Conservation (phyloP, 2,113 vertebrate species). For the Hemicordylus capensis region DNA sequence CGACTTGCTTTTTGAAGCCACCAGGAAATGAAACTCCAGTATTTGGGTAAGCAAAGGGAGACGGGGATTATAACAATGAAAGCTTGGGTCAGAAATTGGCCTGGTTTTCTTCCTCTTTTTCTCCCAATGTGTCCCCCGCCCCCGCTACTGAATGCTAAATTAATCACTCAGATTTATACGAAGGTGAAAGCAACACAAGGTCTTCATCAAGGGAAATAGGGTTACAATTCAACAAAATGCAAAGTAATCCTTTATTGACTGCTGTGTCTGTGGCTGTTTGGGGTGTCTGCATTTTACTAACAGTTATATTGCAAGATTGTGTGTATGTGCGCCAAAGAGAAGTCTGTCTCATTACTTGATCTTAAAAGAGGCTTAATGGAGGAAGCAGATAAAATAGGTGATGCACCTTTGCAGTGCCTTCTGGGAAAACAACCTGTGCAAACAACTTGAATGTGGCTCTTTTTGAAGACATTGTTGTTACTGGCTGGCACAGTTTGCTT, state of each 20-base stretch:
- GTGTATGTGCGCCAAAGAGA: slow-evolving; percentile 62
- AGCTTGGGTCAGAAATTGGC: slow-evolving; percentile 53
- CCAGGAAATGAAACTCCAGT: neutral
- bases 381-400: slow-evolving; percentile 39
- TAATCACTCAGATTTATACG: slow-evolving; percentile 70
- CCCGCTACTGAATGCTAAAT: slow-evolving; percentile 55
- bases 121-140: neutral
- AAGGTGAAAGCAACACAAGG: slow-evolving; percentile 52
- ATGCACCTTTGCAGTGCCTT: slow-evolving; percentile 33
- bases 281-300: slow-evolving; percentile 65
- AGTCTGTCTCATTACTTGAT: slow-evolving; percentile 46
- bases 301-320: slow-evolving; percentile 45
- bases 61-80: slow-evolving; percentile 14
- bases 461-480: slow-evolving; percentile 85
- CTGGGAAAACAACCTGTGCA: slow-evolving; percentile 57
- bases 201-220: slow-evolving; percentile 62
- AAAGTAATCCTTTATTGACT: slow-evolving; percentile 66
- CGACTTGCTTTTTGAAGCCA: slow-evolving; percentile 29
- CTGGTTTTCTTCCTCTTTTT: slow-evolving; percentile 44
- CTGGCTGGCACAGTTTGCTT: slow-evolving; percentile 75
- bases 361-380: slow-evolving; percentile 40
- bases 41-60: neutral
- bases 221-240: slow-evolving; percentile 65
- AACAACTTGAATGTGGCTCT: slow-evolving; percentile 66
- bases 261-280: slow-evolving; percentile 58